A percentile compares a stretch with the other conserved stretches of the same genome.
phyloP scores from a whole-genome alignment of 2,797 vertebrate species.

The Macropodus opercularis region DNA sequence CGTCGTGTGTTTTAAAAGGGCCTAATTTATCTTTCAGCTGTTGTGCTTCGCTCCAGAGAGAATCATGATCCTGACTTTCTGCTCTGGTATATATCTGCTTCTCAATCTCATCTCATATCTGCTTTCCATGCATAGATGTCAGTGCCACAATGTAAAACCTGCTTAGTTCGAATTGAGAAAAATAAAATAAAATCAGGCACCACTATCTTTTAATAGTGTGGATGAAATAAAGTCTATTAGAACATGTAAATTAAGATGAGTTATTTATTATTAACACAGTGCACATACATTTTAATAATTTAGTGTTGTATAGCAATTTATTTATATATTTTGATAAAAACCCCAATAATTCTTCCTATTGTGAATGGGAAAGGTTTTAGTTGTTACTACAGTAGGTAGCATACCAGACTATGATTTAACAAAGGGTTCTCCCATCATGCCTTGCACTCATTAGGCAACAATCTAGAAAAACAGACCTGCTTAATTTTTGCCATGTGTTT shows the following conservation, averaged over 20 bases:
- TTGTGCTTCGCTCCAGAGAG: conserved; percentile 56
- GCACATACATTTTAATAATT: not conserved
- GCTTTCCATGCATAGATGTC: too few relatives aligned
- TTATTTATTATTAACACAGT: too few relatives aligned
- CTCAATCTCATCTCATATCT: conserved; percentile 5
- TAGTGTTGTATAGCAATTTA: not conserved
- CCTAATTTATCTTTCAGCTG: conserved; percentile 57
- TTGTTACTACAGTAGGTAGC: conserved; percentile 70
- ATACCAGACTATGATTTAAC: conserved; percentile 51
- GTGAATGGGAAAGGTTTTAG: conserved; percentile 38
- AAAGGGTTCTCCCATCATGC: conserved; percentile 53
- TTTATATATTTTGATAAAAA: conserved; percentile 3
- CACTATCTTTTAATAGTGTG: not conserved
- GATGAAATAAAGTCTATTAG: not conserved
- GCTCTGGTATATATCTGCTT: conserved; percentile 76
- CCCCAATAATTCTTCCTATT: conserved; percentile 18
- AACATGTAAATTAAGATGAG: too few relatives aligned
- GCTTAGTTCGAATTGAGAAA: not conserved
- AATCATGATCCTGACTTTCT: conserved; percentile 81
- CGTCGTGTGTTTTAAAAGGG: too few relatives aligned
- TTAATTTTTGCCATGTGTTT: conserved; percentile 55
- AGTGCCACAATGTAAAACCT: conserved; percentile 5
- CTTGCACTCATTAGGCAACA: conserved; percentile 59
- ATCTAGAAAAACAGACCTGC: conserved; percentile 61
- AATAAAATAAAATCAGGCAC: not conserved